Percentiles rank a stretch among this genome's conserved stretches.
Conservation (phyloP, 2,797 vertebrate species). For the Aplochiton taeniatus region DNA sequence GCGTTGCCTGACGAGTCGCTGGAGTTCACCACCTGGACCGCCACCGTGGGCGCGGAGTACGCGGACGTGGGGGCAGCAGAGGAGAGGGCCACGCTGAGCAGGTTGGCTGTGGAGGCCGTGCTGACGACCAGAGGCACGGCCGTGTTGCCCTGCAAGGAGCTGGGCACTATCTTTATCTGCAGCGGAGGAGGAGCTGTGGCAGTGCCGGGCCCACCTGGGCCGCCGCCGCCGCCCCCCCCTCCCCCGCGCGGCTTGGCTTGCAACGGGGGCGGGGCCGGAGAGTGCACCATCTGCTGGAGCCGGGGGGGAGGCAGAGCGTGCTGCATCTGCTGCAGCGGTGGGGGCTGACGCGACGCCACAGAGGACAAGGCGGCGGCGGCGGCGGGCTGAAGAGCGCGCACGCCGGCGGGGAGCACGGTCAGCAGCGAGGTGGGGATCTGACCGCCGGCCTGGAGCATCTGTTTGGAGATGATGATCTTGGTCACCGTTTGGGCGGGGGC, state of each 20-base stretch:
- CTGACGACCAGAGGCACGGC: constrained; percentile 75
- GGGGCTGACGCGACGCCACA: constrained; percentile 76
- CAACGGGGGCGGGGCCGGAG: constrained; percentile 82
- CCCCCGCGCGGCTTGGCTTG: constrained; percentile 81
- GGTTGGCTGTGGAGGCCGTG: constrained; percentile 51
- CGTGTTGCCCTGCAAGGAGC: constrained; percentile 72
- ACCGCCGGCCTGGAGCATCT: constrained; percentile 70
- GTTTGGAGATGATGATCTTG: constrained; percentile 87
- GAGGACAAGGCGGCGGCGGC: constrained; percentile 65
- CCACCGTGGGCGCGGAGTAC: constrained; percentile 40
- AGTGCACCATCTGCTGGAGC: constrained; percentile 75
- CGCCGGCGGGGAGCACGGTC: constrained; percentile 80
- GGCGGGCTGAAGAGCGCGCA: constrained; percentile 69
- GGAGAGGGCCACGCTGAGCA: constrained; percentile 30
- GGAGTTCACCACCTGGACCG: constrained; percentile 68
- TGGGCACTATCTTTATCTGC: constrained; percentile 86
- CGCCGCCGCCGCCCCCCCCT: constrained; percentile 8
- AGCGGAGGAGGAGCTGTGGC: constrained; percentile 79
- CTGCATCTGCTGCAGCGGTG: constrained; percentile 89
- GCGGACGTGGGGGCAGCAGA: constrained; percentile 24
- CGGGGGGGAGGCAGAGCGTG: constrained; percentile 72
- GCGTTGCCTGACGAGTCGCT: constrained; percentile 28
- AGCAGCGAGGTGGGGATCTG: constrained; percentile 78
- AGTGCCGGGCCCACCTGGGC: constrained; percentile 32
- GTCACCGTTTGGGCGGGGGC: constrained; percentile 71